Percentiles rank a stretch among this genome's conserved stretches.
Conservation (phyloP, 2,797 vertebrate species). For the Falco biarmicus region DNA sequence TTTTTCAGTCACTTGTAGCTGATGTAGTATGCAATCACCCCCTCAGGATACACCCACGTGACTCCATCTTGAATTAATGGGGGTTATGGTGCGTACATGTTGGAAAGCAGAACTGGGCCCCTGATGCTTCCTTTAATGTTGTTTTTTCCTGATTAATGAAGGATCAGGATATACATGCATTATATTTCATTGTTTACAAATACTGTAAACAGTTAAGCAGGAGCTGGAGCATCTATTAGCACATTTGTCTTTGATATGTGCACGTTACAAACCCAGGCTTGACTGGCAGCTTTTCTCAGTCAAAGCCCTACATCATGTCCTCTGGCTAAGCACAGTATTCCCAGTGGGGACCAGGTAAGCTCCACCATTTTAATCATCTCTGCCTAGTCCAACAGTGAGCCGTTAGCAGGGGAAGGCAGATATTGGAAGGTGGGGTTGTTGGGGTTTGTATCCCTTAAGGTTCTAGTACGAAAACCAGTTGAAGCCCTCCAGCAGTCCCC, state of each 20-base stretch:
- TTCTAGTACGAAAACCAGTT: not conserved
- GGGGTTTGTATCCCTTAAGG: not conserved
- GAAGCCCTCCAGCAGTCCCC: not conserved
- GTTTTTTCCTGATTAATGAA: slow-evolving; percentile 13
- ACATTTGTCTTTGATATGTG: not conserved
- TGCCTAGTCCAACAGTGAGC: not conserved
- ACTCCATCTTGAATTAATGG: slow-evolving; percentile 27
- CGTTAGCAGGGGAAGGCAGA: not conserved
- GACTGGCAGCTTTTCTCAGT: not conserved
- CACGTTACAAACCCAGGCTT: not conserved
- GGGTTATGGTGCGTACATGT: not conserved
- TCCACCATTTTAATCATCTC: not conserved
- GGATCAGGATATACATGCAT: not conserved
- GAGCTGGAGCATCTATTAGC: not conserved
- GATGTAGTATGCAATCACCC: slow-evolving; percentile 6
- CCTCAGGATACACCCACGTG: not conserved
- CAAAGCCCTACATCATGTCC: not conserved
- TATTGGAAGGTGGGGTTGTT: not conserved
- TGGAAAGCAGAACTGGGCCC: slow-evolving; percentile 7
- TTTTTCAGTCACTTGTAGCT: slow-evolving; percentile 43
- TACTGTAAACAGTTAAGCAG: not conserved
- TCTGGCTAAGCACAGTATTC: not conserved
- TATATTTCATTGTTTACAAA: slow-evolving; percentile 1
- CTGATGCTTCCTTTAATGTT: not conserved
- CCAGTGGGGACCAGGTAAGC: not conserved